phyloP scores from a whole-genome alignment of 2,113 vertebrate genomes.

The Petroica traversi region DNA sequence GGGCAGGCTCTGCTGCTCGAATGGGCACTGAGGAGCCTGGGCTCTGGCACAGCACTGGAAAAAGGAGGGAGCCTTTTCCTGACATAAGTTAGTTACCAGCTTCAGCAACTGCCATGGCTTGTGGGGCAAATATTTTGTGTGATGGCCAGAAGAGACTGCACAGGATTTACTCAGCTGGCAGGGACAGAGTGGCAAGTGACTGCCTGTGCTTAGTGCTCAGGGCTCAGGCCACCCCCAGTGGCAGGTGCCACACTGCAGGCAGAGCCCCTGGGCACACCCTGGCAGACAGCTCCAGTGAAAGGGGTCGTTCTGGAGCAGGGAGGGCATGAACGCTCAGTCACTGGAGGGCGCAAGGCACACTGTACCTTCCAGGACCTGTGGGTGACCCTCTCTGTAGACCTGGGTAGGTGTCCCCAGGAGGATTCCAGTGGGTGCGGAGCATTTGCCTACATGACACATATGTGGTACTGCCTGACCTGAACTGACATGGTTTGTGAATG shows the following conservation, averaged over 20 bases:
- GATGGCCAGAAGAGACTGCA: accelerated
- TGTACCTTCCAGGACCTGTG: neutral
- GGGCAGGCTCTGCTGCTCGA: neutral
- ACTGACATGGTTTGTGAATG: neutral
- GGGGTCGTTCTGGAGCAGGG: neutral
- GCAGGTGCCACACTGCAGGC: neutral
- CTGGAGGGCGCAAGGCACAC: neutral
- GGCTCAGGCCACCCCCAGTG: neutral
- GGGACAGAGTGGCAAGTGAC: neutral
- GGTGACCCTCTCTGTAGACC: neutral
- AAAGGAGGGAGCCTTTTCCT: neutral
- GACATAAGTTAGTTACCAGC: accelerated
- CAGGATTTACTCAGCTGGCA: accelerated
- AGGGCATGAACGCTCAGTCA: neutral
- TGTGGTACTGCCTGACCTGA: neutral
- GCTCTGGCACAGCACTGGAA: accelerated
- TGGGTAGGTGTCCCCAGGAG: neutral
- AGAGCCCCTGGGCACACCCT: accelerated
- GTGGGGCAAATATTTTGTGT: neutral
- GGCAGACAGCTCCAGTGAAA: neutral
- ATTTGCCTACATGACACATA: neutral
- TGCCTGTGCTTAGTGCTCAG: accelerated
- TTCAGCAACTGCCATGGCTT: neutral
- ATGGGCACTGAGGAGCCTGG: accelerated
- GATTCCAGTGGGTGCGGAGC: neutral